A percentile compares a stretch with the other conserved stretches of the same genome.
These are phyloP conservation scores for Cetoscarus ocellatus DNA, from an alignment of 2,797 vertebrate species.

Conservation along the genomic window DNA sequence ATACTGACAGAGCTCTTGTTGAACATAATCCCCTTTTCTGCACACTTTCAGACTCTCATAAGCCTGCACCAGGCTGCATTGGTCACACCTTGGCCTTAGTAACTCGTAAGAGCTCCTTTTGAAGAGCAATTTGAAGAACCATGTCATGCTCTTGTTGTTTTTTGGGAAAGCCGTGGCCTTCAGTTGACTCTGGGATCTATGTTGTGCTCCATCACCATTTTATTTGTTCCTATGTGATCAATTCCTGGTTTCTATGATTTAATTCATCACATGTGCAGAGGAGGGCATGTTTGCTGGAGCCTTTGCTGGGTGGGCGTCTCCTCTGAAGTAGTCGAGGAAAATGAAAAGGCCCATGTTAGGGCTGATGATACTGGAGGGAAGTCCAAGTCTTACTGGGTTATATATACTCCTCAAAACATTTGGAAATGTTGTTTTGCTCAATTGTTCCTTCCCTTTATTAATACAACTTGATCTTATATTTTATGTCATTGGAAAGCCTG, in stretches of 20 bases:
- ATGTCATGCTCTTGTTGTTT: background rate
- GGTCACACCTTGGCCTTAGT: background rate
- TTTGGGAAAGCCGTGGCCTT: background rate
- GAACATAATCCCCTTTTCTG: background rate
- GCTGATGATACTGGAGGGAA: no score
- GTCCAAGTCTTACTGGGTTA: no score
- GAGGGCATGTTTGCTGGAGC: background rate
- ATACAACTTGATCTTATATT: no score
- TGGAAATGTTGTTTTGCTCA: no score
- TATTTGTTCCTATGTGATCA: no score
- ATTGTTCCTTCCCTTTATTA: no score
- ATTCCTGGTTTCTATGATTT: background rate
- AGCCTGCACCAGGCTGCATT: background rate
- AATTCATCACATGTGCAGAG: background rate
- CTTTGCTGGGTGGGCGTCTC: background rate
- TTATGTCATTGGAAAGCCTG: no score
- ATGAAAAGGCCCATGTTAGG: no score
- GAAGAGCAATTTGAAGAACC: background rate
- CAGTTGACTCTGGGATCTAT: no score
- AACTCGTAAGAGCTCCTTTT: background rate
- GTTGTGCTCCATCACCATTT: no score
- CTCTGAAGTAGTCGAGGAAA: background rate
- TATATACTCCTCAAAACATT: no score
- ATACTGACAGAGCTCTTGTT: background rate
- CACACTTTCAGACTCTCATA: conserved; percentile 7